These are phyloP conservation scores for Cephalopachus bancanus DNA, from an alignment of 2,797 vertebrate species.

Conservation along the genomic window DNA sequence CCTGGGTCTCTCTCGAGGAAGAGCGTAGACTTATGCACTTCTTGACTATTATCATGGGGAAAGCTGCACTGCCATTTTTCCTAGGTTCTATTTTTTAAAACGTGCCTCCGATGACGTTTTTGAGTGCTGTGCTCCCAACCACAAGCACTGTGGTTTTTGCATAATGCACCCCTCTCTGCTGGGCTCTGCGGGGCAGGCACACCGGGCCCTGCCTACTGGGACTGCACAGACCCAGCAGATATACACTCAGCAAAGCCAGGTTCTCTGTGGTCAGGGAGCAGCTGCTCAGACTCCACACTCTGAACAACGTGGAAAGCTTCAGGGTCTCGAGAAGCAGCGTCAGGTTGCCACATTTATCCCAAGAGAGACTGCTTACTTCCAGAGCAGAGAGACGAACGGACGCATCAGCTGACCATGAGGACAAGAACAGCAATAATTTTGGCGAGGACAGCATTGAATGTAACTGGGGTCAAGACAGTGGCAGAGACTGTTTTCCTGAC, in stretches of 20 bases:
- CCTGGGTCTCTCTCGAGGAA: background rate
- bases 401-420: slow-evolving; percentile 89
- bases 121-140: background rate
- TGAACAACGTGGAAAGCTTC: slow-evolving; percentile 88
- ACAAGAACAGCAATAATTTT: slow-evolving; percentile 78
- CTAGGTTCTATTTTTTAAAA: background rate
- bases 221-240: slow-evolving; percentile 21
- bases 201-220: background rate
- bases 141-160: background rate
- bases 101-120: background rate
- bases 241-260: slow-evolving; percentile 91
- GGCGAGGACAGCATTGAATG: background rate
- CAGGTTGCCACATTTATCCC: slow-evolving; percentile 94
- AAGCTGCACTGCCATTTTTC: background rate
- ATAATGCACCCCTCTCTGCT: rapidly evolving
- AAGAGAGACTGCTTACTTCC: slow-evolving; percentile 92
- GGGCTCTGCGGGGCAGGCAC: rapidly evolving
- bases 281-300: slow-evolving; percentile 94
- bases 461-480: background rate
- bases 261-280: slow-evolving; percentile 93
- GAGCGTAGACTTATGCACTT: background rate
- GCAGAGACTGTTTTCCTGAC: background rate
- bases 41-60: background rate
- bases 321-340: slow-evolving; percentile 91
- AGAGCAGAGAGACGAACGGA: slow-evolving; percentile 90